Evolutionary conservation across 1,140 invertebrate genomes (phyloP).

Genomic region (Globodera ellingtonae): DNA sequence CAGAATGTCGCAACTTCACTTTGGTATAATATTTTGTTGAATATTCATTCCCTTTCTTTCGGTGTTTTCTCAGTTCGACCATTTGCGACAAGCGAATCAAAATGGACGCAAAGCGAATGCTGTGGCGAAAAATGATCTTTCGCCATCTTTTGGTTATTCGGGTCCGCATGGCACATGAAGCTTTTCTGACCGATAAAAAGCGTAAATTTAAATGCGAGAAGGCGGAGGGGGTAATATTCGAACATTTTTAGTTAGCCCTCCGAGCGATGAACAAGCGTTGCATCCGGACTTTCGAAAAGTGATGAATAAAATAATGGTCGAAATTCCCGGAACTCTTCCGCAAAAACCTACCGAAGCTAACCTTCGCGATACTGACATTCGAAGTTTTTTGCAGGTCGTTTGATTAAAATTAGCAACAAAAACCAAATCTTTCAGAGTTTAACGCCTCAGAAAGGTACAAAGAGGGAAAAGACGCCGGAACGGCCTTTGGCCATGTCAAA

Average conservation of each 20-base stretch:
- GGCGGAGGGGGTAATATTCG: too few relatives aligned
- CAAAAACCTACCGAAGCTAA: constrained; percentile 2
- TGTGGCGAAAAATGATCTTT: constrained; percentile 24
- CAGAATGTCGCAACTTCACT: not conserved
- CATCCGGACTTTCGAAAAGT: constrained; percentile 22
- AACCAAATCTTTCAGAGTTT: constrained; percentile 5
- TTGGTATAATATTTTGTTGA: not conserved
- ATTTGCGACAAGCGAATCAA: constrained; percentile 14
- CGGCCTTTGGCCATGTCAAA: not conserved
- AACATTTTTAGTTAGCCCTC: not conserved
- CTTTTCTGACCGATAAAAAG: constrained; percentile 11
- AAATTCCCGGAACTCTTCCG: constrained; percentile 18
- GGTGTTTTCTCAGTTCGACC: not conserved
- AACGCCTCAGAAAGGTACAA: not conserved
- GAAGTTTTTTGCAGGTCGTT: constrained; percentile 26
- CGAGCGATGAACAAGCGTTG: constrained; percentile 6
- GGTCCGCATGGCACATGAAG: constrained; percentile 9
- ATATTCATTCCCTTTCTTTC: not conserved
- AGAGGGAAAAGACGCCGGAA: constrained; percentile 20
- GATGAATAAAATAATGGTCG: constrained; percentile 16
- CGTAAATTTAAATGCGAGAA: constrained; percentile 8
- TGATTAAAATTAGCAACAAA: not conserved
- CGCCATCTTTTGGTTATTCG: constrained; percentile 6
- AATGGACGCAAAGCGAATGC: constrained; percentile 24
- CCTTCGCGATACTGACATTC: constrained; percentile 17